Evolutionary conservation across 2,888 invertebrate genomes (phyloP).

Genomic region (Dendrolimus houi): DNA sequence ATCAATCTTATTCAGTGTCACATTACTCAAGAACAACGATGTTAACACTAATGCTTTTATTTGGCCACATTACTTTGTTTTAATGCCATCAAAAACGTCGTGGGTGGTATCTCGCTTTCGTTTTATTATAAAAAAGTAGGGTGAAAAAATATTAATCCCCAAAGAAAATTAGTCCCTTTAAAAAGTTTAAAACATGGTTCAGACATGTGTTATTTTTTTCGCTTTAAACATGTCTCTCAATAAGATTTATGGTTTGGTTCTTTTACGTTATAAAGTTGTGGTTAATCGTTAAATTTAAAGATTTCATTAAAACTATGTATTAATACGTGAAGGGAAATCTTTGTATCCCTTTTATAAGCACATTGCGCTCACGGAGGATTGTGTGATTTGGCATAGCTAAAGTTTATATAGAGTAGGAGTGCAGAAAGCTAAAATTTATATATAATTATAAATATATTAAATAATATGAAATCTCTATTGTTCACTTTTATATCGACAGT

Average conservation of each 20-base stretch:
- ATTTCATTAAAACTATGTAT: slow-evolving; percentile 31
- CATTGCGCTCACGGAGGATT: no score
- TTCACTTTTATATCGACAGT: no score
- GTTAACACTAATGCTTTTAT: slow-evolving; percentile 34
- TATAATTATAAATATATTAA: no score
- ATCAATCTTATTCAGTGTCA: slow-evolving; percentile 18
- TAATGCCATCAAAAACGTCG: slow-evolving; percentile 45
- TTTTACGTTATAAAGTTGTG: slow-evolving; percentile 55
- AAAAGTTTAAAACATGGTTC: slow-evolving; percentile 70
- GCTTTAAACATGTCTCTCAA: slow-evolving; percentile 59
- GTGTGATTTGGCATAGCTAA: no score
- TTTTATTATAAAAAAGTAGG: slow-evolving; percentile 45
- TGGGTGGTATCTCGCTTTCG: slow-evolving; percentile 64
- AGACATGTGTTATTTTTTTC: slow-evolving; percentile 75
- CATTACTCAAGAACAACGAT: slow-evolving; percentile 18
- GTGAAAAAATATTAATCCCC: slow-evolving; percentile 48
- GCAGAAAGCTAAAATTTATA: no score
- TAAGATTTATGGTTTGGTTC: slow-evolving; percentile 65
- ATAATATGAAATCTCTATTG: no score
- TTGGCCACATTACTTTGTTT: slow-evolving; percentile 28
- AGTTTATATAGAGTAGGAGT: no score
- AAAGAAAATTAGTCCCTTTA: slow-evolving; percentile 73
- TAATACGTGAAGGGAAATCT: no score
- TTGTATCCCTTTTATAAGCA: no score
- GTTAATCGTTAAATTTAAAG: slow-evolving; percentile 47